A percentile compares a stretch with the other conserved stretches of the same genome.
Conservation (phyloP, 2,113 vertebrate genomes). For the Microcebus tavaratra region DNA sequence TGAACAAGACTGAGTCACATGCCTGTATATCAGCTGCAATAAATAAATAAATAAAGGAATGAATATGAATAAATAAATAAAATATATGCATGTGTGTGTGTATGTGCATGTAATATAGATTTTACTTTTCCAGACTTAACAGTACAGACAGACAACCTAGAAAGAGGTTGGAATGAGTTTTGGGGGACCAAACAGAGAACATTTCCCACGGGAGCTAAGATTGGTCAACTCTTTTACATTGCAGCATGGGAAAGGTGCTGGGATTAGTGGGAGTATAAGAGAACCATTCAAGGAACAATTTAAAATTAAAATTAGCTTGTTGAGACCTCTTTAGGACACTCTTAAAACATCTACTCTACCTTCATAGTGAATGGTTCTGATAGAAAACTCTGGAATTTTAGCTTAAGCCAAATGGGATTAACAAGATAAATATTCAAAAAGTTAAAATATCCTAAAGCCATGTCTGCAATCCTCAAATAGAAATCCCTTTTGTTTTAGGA, state of each 20-base stretch:
- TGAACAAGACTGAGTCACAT: background rate
- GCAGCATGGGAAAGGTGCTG: background rate
- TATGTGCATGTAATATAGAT: background rate
- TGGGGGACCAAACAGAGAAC: background rate
- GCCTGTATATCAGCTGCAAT: background rate
- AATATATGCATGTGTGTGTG: background rate
- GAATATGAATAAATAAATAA: background rate
- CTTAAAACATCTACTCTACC: background rate
- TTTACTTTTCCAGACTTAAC: background rate
- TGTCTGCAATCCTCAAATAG: background rate
- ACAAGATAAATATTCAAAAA: background rate
- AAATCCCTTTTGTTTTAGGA: background rate
- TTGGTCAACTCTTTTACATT: background rate
- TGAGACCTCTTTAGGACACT: background rate
- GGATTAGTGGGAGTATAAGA: background rate
- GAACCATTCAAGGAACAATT: background rate
- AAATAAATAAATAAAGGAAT: background rate
- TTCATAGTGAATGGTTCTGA: background rate
- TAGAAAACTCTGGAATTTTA: slow-evolving; percentile 20
- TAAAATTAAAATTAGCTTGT: background rate
- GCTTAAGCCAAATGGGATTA: background rate
- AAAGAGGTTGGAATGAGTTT: background rate
- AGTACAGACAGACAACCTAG: background rate
- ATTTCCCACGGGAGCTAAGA: background rate
- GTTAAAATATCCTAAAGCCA: background rate